Conservation (phyloP, 1,140 invertebrate genomes). For the Trichomalopsis sarcophagae region DNA sequence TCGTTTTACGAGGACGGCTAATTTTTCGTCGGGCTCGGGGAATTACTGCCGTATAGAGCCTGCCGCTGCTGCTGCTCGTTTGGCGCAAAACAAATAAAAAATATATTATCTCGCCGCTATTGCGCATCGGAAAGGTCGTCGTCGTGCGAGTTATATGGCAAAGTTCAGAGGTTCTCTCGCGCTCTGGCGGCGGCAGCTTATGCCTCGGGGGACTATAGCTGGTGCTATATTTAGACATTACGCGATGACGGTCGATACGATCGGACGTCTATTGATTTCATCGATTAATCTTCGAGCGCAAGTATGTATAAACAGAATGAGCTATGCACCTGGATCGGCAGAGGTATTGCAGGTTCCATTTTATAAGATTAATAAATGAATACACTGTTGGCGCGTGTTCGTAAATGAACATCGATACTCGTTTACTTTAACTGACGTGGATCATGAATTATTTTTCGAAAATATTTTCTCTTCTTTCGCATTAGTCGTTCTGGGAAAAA, state of each 20-base stretch:
- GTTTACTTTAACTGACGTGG: too few species aligned
- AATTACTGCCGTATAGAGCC: not conserved
- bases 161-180: constrained; percentile 17
- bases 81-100: too few species aligned
- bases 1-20: constrained; percentile 17
- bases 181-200: not conserved
- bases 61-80: too few species aligned
- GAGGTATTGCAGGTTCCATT: too few species aligned
- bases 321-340: too few species aligned
- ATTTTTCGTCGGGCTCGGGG: constrained; percentile 5
- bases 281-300: not conserved
- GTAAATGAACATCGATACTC: too few species aligned
- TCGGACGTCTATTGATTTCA: constrained; percentile 41
- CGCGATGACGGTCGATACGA: not conserved
- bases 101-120: not conserved
- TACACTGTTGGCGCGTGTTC: too few species aligned
- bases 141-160: not conserved
- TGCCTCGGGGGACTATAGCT: not conserved
- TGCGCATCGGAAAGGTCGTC: not conserved
- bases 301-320: too few species aligned
- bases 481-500: too few species aligned
- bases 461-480: too few species aligned
- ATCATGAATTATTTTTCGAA: too few species aligned
- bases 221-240: constrained; percentile 39
- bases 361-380: too few species aligned